Percentiles rank a stretch among this genome's conserved stretches.
phyloP scores from a whole-genome alignment of 2,113 vertebrate genomes.

The Hemicordylus capensis region DNA sequence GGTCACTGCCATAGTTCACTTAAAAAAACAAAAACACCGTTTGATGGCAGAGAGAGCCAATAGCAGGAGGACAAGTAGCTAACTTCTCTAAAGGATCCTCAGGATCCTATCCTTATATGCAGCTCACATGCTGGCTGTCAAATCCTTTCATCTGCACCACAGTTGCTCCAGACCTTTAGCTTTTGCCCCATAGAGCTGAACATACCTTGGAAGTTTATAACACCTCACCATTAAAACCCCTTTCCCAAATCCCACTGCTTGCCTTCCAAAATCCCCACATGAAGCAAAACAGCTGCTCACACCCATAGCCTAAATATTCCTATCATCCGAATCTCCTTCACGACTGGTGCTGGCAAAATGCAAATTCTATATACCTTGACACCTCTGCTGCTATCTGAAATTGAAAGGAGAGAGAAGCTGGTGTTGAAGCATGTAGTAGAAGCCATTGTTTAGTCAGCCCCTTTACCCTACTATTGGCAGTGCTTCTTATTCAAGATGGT shows the following conservation, averaged over 20 bases:
- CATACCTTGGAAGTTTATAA: not conserved
- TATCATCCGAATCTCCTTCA: not conserved
- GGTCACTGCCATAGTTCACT: not conserved
- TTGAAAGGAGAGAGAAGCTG: not conserved
- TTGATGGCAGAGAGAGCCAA: not conserved
- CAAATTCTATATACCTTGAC: not conserved
- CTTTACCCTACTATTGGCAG: not conserved
- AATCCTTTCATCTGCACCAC: not conserved
- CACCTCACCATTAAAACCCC: not conserved
- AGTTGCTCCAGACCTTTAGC: not conserved
- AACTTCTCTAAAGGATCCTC: not conserved
- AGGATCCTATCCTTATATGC: not conserved
- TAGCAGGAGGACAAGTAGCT: not conserved
- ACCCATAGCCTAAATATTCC: not conserved
- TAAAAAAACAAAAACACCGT: not conserved
- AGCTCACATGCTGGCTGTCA: too few species aligned
- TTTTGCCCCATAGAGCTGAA: not conserved
- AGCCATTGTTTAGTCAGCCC: not conserved
- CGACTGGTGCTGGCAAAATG: not conserved
- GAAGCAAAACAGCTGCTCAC: not conserved
- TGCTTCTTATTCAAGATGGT: not conserved
- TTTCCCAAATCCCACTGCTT: not conserved
- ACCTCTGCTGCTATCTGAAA: not conserved
- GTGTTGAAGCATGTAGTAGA: not conserved
- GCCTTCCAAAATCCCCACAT: not conserved